Percentiles rank a stretch among this genome's conserved stretches.
phyloP scores from a whole-genome alignment of 2,113 vertebrate species.

The Melanocharis versteri region DNA sequence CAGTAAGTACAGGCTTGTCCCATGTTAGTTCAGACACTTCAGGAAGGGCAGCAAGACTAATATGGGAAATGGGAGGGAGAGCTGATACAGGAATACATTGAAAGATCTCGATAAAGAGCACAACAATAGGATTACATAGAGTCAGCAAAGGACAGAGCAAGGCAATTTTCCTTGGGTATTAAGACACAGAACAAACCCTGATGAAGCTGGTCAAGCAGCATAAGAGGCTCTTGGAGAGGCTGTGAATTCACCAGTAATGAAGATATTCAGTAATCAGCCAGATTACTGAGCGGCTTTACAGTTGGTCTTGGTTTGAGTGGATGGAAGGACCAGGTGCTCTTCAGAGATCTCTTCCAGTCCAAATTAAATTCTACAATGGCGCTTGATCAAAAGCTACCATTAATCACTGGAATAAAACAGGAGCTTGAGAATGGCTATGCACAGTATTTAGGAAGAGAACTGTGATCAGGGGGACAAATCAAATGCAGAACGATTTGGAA shows the following conservation, averaged over 20 bases:
- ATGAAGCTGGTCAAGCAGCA: background rate
- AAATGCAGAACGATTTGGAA: background rate
- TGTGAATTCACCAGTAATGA: background rate
- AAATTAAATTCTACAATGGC: background rate
- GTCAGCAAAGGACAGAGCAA: background rate
- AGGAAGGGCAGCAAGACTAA: background rate
- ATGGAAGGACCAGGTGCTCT: background rate
- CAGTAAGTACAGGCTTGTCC: accelerated
- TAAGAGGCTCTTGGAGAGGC: background rate
- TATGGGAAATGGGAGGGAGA: background rate
- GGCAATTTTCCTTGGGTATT: background rate
- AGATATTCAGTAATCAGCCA: background rate
- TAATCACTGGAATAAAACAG: background rate
- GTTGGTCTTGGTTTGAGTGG: background rate
- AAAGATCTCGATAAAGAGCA: background rate
- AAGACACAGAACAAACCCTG: background rate
- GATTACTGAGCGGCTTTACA: background rate
- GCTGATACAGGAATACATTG: accelerated
- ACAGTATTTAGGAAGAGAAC: background rate
- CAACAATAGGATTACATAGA: background rate
- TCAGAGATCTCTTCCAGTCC: background rate
- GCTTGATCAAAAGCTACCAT: background rate
- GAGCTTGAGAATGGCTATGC: background rate
- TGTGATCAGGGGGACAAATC: background rate
- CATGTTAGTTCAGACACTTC: background rate